phyloP scores from a whole-genome alignment of 2,888 invertebrate genomes.

The Polia nebulosa region DNA sequence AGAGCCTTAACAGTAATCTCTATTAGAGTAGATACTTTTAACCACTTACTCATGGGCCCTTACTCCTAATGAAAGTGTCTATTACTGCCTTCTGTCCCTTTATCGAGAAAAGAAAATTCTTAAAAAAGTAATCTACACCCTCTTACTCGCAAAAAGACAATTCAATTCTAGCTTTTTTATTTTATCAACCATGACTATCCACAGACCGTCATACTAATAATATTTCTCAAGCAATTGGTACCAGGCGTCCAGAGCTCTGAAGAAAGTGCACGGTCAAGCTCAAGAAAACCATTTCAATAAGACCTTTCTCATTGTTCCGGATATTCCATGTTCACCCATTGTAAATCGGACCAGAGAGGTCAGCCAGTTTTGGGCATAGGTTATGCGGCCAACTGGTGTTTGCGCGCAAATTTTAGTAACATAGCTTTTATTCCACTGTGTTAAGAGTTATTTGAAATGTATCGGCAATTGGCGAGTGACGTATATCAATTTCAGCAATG shows the following conservation, averaged over 20 bases:
- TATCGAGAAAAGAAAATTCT: neutral
- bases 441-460: constrained; percentile 62
- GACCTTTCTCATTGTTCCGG: constrained; percentile 61
- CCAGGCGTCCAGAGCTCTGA: constrained; percentile 82
- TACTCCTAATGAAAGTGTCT: neutral
- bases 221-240: constrained; percentile 86
- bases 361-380: constrained; percentile 72
- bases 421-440: constrained; percentile 66
- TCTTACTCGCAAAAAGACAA: constrained; percentile 51
- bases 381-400: constrained; percentile 38
- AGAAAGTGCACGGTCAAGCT: constrained; percentile 80
- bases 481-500: constrained; percentile 90
- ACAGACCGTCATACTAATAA: constrained; percentile 80
- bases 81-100: neutral
- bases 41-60: too few relatives aligned
- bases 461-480: constrained; percentile 72
- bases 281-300: constrained; percentile 54
- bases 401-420: constrained; percentile 57
- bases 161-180: constrained; percentile 70
- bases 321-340: constrained; percentile 34
- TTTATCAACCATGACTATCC: constrained; percentile 74
- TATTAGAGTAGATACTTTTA: too few relatives aligned
- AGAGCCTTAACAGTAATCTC: too few relatives aligned
- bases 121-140: constrained; percentile 2
- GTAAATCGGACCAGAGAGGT: constrained; percentile 64